Evolutionary conservation across 2,888 invertebrate species (phyloP).

Genomic region (Yponomeuta malinellus): DNA sequence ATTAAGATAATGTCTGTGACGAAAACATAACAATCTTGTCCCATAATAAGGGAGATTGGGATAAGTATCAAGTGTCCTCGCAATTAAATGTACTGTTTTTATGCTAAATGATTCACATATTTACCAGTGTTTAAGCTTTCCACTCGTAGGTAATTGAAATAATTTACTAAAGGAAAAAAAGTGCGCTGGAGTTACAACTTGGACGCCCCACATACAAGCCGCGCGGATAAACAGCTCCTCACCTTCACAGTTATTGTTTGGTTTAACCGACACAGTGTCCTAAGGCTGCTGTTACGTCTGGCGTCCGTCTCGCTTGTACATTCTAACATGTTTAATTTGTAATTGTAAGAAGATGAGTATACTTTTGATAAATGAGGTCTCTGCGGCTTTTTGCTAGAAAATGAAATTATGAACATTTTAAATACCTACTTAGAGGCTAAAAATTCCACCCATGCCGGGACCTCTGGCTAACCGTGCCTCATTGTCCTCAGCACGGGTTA

Average conservation of each 20-base stretch:
- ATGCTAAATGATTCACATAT: conserved; percentile 42
- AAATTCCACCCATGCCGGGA: too few species aligned
- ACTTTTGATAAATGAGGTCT: too few species aligned
- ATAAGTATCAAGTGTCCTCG: conserved; percentile 43
- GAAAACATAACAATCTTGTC: conserved; percentile 23
- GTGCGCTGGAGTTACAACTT: conserved; percentile 29
- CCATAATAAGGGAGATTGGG: conserved; percentile 34
- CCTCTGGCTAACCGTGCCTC: too few species aligned
- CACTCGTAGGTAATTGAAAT: conserved; percentile 27
- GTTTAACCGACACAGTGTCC: background rate
- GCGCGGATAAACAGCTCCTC: conserved; percentile 14
- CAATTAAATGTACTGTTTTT: conserved; percentile 44
- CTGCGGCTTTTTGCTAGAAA: too few species aligned
- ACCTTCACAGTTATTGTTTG: background rate
- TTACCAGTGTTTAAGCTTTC: conserved; percentile 34
- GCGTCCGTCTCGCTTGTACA: too few species aligned
- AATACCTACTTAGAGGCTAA: too few species aligned
- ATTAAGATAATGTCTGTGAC: conserved; percentile 13
- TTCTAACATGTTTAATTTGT: too few species aligned
- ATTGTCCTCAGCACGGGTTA: too few species aligned
- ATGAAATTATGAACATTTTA: too few species aligned
- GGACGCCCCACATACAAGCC: conserved; percentile 22
- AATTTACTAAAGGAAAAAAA: conserved; percentile 26
- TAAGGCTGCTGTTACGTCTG: background rate
- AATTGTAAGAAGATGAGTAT: too few species aligned